Base-by-base conservation (phyloP, 2,888 invertebrate genomes). In the Macrophya annulata region DNA sequence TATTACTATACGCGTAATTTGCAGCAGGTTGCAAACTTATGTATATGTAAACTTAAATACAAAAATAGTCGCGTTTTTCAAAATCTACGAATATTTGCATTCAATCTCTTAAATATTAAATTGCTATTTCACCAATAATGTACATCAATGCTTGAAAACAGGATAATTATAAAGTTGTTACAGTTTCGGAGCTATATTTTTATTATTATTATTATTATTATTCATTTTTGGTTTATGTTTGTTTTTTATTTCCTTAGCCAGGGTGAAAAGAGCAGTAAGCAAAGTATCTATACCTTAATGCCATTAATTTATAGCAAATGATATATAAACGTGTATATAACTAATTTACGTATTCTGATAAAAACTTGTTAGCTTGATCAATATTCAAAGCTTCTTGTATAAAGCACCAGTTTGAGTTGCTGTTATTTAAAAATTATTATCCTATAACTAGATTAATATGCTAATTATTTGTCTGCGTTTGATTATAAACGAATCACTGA, bases 391-490 rank as follows among this genome's bases (percentile, higher is more conserved):
- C 68, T 83, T 83, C 10, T 40, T 83, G 51, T 83, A 45, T 83
- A 68, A 83, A 83, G 83, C 83, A 83, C 83, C 83, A 83, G 71
- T 43, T 83, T 68, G 45, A 48, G 48, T 68, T 71, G 51, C 68
- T 71, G 83, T 45, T 71, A 40, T 68, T 51, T 40, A 40, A 43
- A 62, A 62, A 68, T 83, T 68, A 83, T 68, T 48, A 68, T 43
- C 88, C 89, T 89, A 90, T 87, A 85, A 88, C 89, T 87, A 89
- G 88, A 89, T 91, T 90, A 90, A 89, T 92, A 92, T 87, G 89
- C 92, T 92, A 92, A 92, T 92, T 92, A 92, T 92, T 92, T 92
- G 92, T 92, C 92, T 92, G 91, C 89, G 89, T 92, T 90, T 89
- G 91, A 91, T 91, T 91, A 90, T 87, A 87, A 90, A 90, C 90